A percentile compares a stretch with the other conserved stretches of the same genome.
These are phyloP conservation scores for Hemithea aestivaria DNA, from an alignment of 2,888 invertebrate species.

Conservation along the genomic window DNA sequence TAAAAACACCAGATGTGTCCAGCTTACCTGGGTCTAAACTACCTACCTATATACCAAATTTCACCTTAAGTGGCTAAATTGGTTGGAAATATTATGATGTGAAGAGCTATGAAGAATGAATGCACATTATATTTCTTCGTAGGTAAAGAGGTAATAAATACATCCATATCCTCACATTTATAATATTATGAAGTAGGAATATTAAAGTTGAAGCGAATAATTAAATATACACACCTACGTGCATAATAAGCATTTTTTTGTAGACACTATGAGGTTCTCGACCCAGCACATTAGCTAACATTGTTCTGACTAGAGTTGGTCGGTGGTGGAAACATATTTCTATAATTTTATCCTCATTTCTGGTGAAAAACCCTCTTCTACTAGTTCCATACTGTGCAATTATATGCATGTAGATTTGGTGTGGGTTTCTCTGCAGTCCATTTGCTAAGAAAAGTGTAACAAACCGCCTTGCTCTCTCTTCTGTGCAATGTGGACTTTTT, in stretches of 20 bases:
- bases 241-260: background rate
- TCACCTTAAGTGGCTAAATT: too few relatives aligned
- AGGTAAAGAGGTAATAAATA: too few relatives aligned
- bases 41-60: too few relatives aligned
- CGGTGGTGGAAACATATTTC: constrained; percentile 49
- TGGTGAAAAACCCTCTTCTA: constrained; percentile 12
- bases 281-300: constrained; percentile 44
- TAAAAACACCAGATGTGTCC: too few relatives aligned
- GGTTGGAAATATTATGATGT: too few relatives aligned
- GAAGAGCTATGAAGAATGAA: too few relatives aligned
- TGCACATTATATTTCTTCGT: too few relatives aligned
- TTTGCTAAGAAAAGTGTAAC: constrained; percentile 52
- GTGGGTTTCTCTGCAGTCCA: constrained; percentile 51
- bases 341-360: constrained; percentile 56
- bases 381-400: constrained; percentile 35
- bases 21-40: too few relatives aligned
- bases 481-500: constrained; percentile 33
- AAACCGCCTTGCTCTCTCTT: constrained; percentile 49
- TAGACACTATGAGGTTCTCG: constrained; percentile 44
- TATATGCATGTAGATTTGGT: constrained; percentile 54
- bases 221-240: too few relatives aligned
- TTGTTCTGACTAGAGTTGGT: constrained; percentile 39
- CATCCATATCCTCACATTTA: too few relatives aligned
- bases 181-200: too few relatives aligned
- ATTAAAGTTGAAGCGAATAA: too few relatives aligned